phyloP scores from a whole-genome alignment of 2,888 invertebrate species.

The Cosmia trapezina region DNA sequence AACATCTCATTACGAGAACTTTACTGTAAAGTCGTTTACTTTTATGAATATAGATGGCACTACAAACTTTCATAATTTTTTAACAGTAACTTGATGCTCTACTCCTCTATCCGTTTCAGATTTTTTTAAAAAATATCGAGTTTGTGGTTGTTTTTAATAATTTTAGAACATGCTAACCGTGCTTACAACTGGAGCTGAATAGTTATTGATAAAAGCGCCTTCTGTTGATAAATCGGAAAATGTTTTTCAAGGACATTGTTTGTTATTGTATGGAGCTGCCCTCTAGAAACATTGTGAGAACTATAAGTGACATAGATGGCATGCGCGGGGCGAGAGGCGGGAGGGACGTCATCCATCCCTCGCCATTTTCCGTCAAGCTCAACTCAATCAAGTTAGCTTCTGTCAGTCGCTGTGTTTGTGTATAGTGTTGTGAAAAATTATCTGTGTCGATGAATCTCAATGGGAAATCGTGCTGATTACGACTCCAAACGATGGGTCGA shows the following conservation, averaged over 20 bases:
- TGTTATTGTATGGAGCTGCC: slow-evolving; percentile 74
- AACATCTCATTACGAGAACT: background rate
- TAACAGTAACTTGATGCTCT: background rate
- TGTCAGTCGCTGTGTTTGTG: slow-evolving; percentile 90
- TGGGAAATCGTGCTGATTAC: slow-evolving; percentile 89
- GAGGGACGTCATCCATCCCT: slow-evolving; percentile 81
- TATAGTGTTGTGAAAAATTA: slow-evolving; percentile 90
- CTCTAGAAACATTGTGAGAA: slow-evolving; percentile 70
- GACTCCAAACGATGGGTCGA: slow-evolving; percentile 88
- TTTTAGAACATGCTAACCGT: background rate
- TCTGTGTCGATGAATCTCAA: slow-evolving; percentile 89
- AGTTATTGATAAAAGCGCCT: slow-evolving; percentile 56
- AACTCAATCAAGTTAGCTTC: slow-evolving; percentile 88
- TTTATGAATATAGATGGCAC: slow-evolving; percentile 30
- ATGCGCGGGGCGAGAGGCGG: slow-evolving; percentile 82
- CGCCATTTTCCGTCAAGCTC: slow-evolving; percentile 89
- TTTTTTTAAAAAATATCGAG: background rate
- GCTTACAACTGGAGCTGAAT: background rate
- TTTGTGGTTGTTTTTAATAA: background rate
- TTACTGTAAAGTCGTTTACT: background rate
- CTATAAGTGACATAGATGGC: slow-evolving; percentile 67
- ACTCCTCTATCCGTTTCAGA: too few relatives aligned
- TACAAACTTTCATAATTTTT: background rate
- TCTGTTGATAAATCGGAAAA: slow-evolving; percentile 61
- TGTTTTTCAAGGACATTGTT: slow-evolving; percentile 61